Base-by-base conservation (phyloP, 1,140 invertebrate genomes). In the Aphelinus certus region DNA sequence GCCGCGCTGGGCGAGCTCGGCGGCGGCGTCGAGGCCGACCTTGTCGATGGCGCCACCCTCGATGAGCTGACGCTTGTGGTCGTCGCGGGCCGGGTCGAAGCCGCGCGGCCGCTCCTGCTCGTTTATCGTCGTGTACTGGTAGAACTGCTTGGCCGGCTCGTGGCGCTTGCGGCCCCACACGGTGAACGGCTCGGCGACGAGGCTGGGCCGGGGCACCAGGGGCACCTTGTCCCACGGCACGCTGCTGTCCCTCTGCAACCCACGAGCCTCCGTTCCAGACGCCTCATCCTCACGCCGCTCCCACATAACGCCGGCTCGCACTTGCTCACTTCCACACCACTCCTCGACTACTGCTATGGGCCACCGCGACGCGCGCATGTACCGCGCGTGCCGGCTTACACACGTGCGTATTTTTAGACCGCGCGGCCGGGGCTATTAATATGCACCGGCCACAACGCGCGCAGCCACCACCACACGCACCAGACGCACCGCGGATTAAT, bases 191-290 rank as follows among this genome's bases (percentile, higher is more conserved):
- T 94, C 93, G 65, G 93, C 91, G 76, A 95, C 92, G 83, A 94
- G 90, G 79, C 94, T 94, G 76, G 94, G 94, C 76, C 94, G 89
- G 76, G 94, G 93, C 79, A 95, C 94, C 84, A 91, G 92, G 77
- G 94, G 94, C 82, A 94, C 92, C 89, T 94, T 94, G 86, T 95
- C 93, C 94, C 94, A 95, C 79, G 94, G 93, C 79, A 94, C 92
- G 84, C 90, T 81, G 76, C 87, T 62, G 51, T 89, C 90, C 90
- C 91, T 94, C 93, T 95, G 93, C 84, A 93, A 93, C 60, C 61
- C 69, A n/a, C 55, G 68, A 55, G 26, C 26, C 26, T 26, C 26
- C 7, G 4, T 46, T 26, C 26, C 26, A 26, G 26, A 26, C 26
- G 0, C 51, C 51, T 4, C 9, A 53, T 4, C 51, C 51, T 53